A percentile compares a stretch with the other conserved stretches of the same genome.
These are phyloP conservation scores for Hafferia zeledoni DNA, from an alignment of 2,797 vertebrate genomes.

Conservation along the genomic window DNA sequence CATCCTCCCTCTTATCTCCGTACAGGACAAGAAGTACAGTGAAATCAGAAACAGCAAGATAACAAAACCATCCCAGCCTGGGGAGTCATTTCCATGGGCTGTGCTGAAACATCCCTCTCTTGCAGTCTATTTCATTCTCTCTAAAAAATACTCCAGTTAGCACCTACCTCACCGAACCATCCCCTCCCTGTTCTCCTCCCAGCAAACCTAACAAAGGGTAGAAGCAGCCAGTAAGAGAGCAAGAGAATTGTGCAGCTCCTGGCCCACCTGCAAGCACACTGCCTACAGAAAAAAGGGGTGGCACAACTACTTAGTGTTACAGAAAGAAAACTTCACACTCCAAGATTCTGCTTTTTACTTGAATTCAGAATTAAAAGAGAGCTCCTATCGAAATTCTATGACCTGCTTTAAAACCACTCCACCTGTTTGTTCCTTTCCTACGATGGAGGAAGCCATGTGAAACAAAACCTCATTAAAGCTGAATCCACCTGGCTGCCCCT, in stretches of 20 bases:
- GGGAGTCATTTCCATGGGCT: not conserved
- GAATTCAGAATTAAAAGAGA: not conserved
- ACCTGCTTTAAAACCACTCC: constrained; percentile 14
- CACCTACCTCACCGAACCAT: not conserved
- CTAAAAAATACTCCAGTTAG: not conserved
- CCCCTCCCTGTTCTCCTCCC: not conserved
- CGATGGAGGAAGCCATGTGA: constrained; percentile 33
- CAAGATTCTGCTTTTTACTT: not conserved
- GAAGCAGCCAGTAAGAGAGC: not conserved
- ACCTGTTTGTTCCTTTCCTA: constrained; percentile 6
- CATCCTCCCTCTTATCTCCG: not conserved
- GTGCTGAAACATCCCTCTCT: not conserved
- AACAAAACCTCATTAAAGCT: constrained; percentile 48
- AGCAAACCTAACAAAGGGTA: not conserved
- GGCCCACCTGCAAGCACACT: not conserved
- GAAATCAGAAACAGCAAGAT: not conserved
- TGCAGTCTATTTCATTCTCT: not conserved
- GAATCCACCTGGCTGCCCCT: constrained; percentile 16
- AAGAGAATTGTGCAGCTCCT: not conserved
- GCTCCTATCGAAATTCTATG: not conserved
- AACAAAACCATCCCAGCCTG: not conserved
- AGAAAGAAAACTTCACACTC: not conserved
- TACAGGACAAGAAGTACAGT: not conserved
- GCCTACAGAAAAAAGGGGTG: not conserved
- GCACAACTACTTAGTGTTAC: not conserved